Evolutionary conservation across 2,888 invertebrate genomes (phyloP), one percentile per base, ranked within the genome.

Genomic region (Acleris cristana): DNA sequence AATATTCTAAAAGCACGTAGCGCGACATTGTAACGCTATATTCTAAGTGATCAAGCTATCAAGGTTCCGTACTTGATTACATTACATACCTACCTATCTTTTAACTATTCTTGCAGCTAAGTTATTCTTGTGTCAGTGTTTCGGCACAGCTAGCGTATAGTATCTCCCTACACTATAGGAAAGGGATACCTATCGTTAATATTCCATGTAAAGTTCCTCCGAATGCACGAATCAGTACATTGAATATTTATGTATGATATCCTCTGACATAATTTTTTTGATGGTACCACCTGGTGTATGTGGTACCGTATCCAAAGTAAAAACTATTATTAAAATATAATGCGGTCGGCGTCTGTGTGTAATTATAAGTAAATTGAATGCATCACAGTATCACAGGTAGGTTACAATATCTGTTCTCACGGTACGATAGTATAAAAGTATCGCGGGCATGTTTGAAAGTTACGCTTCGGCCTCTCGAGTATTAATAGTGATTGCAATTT

Each of bases 401-500:
- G 61, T 57, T 57, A 62, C 57, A 67, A 67, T 67, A 21, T 21
- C 53, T 48, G 58, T 63, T 67, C 62, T 63, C 67, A 67, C 62
- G 67, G 67, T 58, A 63, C 57, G 63, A 62, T 57, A 49, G 67
- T 57, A 63, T 63, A 67, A 67, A 65, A 60, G 51, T 44, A 67
- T 62, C 63, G 62, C 67, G 58, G 63, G 67, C 67, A 54, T 67
- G 67, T 62, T 63, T 67, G 67, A 69, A 69, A 69, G 69, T 68
- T 68, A 64, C 59, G 68, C 69, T 69, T 65, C 60, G 61, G 64
- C 64, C 57, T 65, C 52, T 69, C 55, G 53, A 68, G 61, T 61
- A 57, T 69, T 59, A 57, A 65, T 69, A 69, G 69, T 69, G 67
- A 80, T 79, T 72, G 79, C 77, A 78, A 81, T 82, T 81, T 72